A percentile compares a stretch with the other conserved stretches of the same genome.
Conservation (phyloP, 2,797 vertebrate genomes). For the Alectoris magna region DNA sequence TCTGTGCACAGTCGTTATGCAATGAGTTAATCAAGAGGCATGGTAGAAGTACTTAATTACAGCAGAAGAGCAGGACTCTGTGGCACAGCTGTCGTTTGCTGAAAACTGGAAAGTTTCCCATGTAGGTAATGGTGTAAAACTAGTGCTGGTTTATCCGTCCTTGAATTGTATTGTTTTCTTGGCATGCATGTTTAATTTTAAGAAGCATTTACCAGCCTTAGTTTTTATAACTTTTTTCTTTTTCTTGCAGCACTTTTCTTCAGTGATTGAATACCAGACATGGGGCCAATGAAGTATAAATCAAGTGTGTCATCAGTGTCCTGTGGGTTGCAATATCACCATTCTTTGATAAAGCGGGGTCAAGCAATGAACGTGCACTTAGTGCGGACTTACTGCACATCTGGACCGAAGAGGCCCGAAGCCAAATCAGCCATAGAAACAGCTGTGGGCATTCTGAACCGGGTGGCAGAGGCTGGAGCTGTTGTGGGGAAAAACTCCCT, state of each 20-base stretch:
- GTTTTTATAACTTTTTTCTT: neutral
- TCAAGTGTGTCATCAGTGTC: conserved; percentile 72
- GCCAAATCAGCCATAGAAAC: conserved; percentile 63
- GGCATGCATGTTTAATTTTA: neutral
- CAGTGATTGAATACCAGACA: neutral
- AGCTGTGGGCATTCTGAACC: conserved; percentile 71
- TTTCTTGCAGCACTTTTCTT: conserved; percentile 20
- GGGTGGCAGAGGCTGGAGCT: conserved; percentile 79
- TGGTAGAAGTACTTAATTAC: neutral
- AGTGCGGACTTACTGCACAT: conserved; percentile 79
- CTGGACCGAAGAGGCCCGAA: conserved; percentile 73
- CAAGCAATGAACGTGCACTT: conserved; percentile 55
- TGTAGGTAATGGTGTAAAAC: neutral
- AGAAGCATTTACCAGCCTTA: neutral
- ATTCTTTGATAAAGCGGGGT: conserved; percentile 46
- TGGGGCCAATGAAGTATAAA: conserved; percentile 77
- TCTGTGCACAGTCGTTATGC: neutral
- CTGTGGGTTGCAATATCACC: conserved; percentile 73
- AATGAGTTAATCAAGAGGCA: neutral
- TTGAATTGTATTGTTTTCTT: neutral
- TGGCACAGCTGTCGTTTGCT: neutral
- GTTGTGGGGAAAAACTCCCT: conserved; percentile 81
- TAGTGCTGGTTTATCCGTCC: neutral
- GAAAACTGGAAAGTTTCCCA: neutral
- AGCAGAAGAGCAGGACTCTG: neutral